Percentiles rank a stretch among this genome's conserved stretches.
Conservation (phyloP, 2,888 invertebrate genomes). For the Hypercompe scribonia region DNA sequence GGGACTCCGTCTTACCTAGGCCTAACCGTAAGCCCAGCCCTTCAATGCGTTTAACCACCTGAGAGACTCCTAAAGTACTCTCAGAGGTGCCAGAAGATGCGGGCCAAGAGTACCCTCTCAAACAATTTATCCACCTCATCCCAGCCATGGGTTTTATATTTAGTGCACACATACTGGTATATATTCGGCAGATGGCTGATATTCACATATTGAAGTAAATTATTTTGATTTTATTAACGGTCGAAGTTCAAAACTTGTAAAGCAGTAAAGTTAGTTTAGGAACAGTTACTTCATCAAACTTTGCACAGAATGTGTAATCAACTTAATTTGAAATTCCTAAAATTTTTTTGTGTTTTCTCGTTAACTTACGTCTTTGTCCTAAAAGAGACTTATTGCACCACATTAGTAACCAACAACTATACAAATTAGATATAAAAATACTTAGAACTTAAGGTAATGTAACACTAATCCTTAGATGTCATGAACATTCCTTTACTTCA, state of each 20-base stretch:
- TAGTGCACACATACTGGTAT: no score
- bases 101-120: no score
- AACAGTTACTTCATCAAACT: not conserved
- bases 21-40: no score
- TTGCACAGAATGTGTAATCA: not conserved
- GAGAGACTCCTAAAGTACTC: no score
- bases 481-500: not conserved
- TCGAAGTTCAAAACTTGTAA: not conserved
- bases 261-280: not conserved
- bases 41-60: no score
- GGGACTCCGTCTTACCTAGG: no score
- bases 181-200: not conserved
- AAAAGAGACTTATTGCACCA: not conserved
- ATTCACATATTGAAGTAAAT: not conserved
- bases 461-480: not conserved
- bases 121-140: no score
- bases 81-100: no score
- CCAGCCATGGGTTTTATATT: no score
- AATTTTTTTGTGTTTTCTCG: not conserved
- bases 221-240: not conserved
- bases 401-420: not conserved
- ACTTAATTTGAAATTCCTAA: not conserved
- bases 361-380: not conserved
- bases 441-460: no score
- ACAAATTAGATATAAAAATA: not conserved